phyloP scores from a whole-genome alignment of 2,113 vertebrate species.

The Malurus melanocephalus region DNA sequence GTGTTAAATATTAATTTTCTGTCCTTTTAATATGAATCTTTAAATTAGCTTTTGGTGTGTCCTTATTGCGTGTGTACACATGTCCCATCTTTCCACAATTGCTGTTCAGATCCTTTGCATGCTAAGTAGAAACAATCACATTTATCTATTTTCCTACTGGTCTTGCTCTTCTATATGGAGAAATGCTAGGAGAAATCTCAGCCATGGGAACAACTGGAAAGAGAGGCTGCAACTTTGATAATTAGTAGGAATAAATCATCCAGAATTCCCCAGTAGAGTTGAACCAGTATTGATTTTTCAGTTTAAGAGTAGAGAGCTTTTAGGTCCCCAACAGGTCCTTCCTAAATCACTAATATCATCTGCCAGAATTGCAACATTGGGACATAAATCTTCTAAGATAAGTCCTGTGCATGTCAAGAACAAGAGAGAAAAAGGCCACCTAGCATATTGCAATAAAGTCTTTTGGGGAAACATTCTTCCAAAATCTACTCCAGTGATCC shows the following conservation, averaged over 20 bases:
- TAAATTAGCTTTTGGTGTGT: neutral
- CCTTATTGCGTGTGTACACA: fast-evolving
- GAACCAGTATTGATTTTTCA: constrained; percentile 40
- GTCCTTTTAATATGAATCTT: neutral
- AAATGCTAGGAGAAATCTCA: neutral
- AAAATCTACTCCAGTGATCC: neutral
- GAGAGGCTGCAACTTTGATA: neutral
- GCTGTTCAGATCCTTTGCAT: neutral
- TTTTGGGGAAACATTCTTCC: neutral
- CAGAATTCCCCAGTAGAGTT: neutral
- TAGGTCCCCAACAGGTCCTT: neutral
- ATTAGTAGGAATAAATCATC: constrained; percentile 28
- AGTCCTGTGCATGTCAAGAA: neutral
- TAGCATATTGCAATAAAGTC: neutral
- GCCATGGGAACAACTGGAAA: neutral
- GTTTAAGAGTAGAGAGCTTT: constrained; percentile 4
- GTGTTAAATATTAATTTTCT: neutral
- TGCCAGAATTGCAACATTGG: constrained; percentile 4
- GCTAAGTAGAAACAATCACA: neutral
- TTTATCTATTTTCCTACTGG: neutral
- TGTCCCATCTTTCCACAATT: neutral
- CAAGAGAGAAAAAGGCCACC: neutral
- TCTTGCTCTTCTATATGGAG: neutral
- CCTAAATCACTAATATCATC: constrained; percentile 45
- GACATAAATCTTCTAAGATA: constrained; percentile 24